phyloP scores from a whole-genome alignment of 2,113 vertebrate genomes.

The Desmodus rotundus region DNA sequence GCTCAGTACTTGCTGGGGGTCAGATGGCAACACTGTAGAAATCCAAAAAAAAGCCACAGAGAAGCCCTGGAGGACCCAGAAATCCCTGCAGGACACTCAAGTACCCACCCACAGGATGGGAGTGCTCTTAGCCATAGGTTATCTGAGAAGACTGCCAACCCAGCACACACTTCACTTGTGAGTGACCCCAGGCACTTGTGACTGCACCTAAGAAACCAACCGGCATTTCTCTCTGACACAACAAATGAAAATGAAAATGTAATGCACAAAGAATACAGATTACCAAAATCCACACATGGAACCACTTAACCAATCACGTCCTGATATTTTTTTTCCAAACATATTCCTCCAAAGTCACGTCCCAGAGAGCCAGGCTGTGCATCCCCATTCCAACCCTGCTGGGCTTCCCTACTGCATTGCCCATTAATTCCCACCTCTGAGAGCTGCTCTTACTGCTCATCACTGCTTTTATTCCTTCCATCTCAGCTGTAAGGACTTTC shows the following conservation, averaged over 20 bases:
- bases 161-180: not conserved
- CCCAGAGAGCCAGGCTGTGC: not conserved
- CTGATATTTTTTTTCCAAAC: not conserved
- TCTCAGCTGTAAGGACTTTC: not conserved
- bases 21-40: not conserved
- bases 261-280: not conserved
- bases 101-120: not conserved
- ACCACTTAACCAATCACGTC: not conserved
- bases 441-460: too few species aligned
- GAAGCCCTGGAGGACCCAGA: not conserved
- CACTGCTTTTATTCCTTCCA: not conserved
- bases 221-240: not conserved
- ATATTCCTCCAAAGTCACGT: not conserved
- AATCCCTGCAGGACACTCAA: not conserved
- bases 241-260: not conserved
- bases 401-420: accelerated
- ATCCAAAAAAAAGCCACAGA: not conserved
- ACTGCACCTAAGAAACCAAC: not conserved
- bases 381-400: accelerated
- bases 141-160: not conserved
- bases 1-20: not conserved
- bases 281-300: not conserved
- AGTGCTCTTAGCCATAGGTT: not conserved
- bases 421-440: not conserved
- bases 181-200: not conserved